Evolutionary conservation across 2,113 vertebrate genomes (phyloP), one percentile per base, ranked within the genome.

Genomic region (Microcebus lehilahytsara): DNA sequence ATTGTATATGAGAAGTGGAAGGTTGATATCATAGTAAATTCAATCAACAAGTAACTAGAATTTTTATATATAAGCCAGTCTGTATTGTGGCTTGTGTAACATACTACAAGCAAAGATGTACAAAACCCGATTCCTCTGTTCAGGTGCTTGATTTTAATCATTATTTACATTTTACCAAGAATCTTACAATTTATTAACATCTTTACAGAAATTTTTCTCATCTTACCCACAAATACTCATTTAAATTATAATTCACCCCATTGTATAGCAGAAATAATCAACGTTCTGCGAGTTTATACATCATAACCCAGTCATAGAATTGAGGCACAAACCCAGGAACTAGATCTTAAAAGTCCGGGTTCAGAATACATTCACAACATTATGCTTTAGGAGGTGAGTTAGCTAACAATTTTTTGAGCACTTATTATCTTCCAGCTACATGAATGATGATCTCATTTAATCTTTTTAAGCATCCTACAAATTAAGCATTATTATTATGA

Each of bases 121-220:
- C 14, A 92, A 91, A 91, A 69, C 2, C 27, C 86, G 25, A 77
- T 72, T 75, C 6, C 22, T 79, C 32, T 85, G 9, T 27, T 93
- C 34, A 89, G 85, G 25, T 83, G 37, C 42, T 96, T 95, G n/a
- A 95, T 93, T 96, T 87, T 93, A 96, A 83, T 62, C 49, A 89
- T 17, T 56, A 2, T 66, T 85, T 92, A 85, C 5, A 77, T 85
- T 96, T 94, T 60, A 84, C 42, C 66, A 79, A 86, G 5, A 96
- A 69, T 79, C 25, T 88, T 95, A 62, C 2, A 81, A 30, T 40
- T 94, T 79, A 60, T 62, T 27, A 93, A 56, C 5, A 85, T 27
- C 17, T 81, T 86, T 49, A 79, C 2, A 69, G 53, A 91, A 64
- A 64, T 51, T 30, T 89, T 86, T 81, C 78, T 93, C 58, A 92